Evolutionary conservation across 2,797 vertebrate species (phyloP), one percentile per base, ranked within the genome.

Genomic region (Ctenochaetus hawaiiensis): DNA sequence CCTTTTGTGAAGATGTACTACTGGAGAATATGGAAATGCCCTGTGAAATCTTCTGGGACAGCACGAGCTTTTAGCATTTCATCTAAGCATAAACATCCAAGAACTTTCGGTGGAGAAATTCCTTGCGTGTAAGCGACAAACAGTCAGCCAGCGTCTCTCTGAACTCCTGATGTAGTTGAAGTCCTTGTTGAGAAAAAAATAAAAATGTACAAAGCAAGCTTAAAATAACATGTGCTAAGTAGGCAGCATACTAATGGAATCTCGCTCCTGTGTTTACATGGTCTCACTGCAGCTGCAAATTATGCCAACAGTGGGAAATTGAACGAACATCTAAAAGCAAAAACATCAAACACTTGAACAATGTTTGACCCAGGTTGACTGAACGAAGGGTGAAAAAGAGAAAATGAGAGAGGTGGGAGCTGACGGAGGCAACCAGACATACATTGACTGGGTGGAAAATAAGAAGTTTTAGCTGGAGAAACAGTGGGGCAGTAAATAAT

Each of bases 51-150:
- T 67, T 34, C 81, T 48, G 80, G 86, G 86, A 90, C 67, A 85
- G 30, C 12, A 26, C 14, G 4, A 62, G 89, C 84, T 92, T 91
- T 93, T 87, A 93, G 82, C 73, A 69, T 89, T 30, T 85, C n/a
- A 23, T 45, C 63, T 59, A 13, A 79, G 77, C 80, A 77, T 77
- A 84, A 83, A 83, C 79, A 85, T 75, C 72, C 65, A 83, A 72
- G 81, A 81, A 85, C 72, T 59, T 61, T 53, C 67, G 54, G 30
- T 66, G 69, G 86, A 70, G 63, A 85, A 77, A 79, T 76, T 83
- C 75, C 56, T 44, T 60, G 83, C 45, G 37, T 80, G 67, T 63
- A 75, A 30, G 58, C 74, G 56, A 58, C 26, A 69, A 78, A 75
- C 75, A 1, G 0, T 51, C 75, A 72, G 63, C 44, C 30, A n/a